A percentile compares a stretch with the other conserved stretches of the same genome.
These are phyloP conservation scores for Bombus superbus DNA, from an alignment of 1,140 invertebrate genomes.

Conservation along the genomic window DNA sequence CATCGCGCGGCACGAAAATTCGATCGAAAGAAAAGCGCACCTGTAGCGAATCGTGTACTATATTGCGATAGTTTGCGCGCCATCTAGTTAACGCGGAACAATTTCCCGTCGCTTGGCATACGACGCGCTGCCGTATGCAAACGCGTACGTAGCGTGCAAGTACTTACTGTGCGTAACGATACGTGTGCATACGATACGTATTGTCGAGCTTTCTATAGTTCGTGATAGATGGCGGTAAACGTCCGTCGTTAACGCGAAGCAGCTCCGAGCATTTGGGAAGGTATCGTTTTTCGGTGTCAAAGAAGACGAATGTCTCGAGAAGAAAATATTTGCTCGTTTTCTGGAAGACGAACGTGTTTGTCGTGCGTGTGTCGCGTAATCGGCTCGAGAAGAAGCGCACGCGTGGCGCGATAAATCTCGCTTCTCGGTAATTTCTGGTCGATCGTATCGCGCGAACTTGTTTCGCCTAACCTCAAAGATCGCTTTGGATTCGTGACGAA, in stretches of 20 bases:
- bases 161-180: too few relatives aligned
- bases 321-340: not conserved
- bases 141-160: too few relatives aligned
- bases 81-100: accelerated
- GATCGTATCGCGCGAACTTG: not conserved
- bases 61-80: not conserved
- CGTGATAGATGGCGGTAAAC: not conserved
- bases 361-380: not conserved
- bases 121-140: not conserved
- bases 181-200: too few relatives aligned
- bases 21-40: too few relatives aligned
- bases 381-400: accelerated
- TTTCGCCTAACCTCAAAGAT: not conserved
- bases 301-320: not conserved
- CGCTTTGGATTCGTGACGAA: accelerated
- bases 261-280: accelerated
- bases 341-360: not conserved
- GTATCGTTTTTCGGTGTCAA: not conserved
- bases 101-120: too few relatives aligned
- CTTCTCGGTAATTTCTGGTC: not conserved
- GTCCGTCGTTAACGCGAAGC: accelerated
- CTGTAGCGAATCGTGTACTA: too few relatives aligned
- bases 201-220: not conserved
- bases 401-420: not conserved
- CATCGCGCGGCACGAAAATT: too few relatives aligned